phyloP scores from a whole-genome alignment of 2,888 invertebrate genomes.

The Tenthredo distinguenda region DNA sequence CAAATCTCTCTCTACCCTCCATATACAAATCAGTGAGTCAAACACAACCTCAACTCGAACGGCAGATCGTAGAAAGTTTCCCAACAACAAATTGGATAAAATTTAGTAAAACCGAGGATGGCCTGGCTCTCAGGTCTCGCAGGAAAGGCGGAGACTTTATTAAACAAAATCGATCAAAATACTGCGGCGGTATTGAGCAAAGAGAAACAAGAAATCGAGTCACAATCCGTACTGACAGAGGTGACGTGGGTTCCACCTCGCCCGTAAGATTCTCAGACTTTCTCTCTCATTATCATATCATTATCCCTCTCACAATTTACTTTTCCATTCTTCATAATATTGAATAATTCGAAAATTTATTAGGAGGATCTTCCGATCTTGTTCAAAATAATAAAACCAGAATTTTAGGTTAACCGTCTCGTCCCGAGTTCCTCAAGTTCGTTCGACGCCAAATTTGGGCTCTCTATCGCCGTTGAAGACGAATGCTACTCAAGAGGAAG shows the following conservation, averaged over 20 bases:
- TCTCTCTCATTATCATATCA: too few relatives aligned
- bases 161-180: conserved; percentile 88
- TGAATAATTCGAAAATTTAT: neutral
- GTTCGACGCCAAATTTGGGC: conserved; percentile 26
- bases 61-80: neutral
- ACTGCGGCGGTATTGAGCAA: conserved; percentile 83
- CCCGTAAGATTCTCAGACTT: neutral
- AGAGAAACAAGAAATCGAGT: conserved; percentile 69
- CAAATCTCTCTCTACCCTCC: too few relatives aligned
- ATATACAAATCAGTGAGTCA: neutral
- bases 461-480: conserved; percentile 34
- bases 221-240: conserved; percentile 66
- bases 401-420: neutral
- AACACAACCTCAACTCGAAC: neutral
- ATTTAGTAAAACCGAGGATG: conserved; percentile 76
- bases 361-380: neutral
- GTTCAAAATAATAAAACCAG: neutral
- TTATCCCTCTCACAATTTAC: neutral
- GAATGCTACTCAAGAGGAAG: conserved; percentile 63
- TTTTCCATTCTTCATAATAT: conserved; percentile 18
- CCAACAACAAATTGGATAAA: neutral
- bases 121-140: conserved; percentile 87
- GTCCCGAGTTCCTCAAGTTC: conserved; percentile 30
- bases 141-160: conserved; percentile 86
- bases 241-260: conserved; percentile 69